Evolutionary conservation across 2,797 vertebrate species (phyloP), one percentile per base, ranked within the genome.

Genomic region (Sebastes vulpes): DNA sequence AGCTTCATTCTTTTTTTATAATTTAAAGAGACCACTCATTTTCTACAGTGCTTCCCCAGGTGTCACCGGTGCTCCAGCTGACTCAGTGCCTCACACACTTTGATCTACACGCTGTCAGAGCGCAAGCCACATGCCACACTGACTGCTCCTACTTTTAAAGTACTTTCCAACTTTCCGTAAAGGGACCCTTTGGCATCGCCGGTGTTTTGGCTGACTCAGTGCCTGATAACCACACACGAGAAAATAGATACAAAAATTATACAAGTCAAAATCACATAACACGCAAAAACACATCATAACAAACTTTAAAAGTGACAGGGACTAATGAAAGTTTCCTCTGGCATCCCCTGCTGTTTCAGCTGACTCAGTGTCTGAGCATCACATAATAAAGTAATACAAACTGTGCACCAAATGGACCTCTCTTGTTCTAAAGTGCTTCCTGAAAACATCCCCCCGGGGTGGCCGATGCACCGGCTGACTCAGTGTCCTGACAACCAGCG

Each of bases 291-390:
- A 52, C 67, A 70, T 63, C 29, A 80, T 16, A 69, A 60, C 35
- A 81, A 65, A 72, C 57, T 70, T 77, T 52, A 23, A 65, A 66
- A 63, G 48, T 67, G 83, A 63, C 79, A 77, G 46, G 31, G 63
- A 72, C 60, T 81, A 82, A 79, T 78, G 66, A 66, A 84, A 64
- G 32, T 29, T 65, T 66, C 28, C 54, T 18, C 60, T 42, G 66
- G 61, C 65, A 35, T 66, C 26, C 52, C 65, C 53, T 10, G 32
- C 29, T 78, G 65, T 52, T 80, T 77, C 6, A 61, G 74, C 70
- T 87, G 87, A 90, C 72, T 86, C 75, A 63, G 79, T 56, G 76
- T n/a, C 23, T 35, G 11, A 14, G 14, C 63, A 42, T 77, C 48
- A 28, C 9, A 42, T 77, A 71, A 67, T 81, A 57, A 79, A 77